Conservation (phyloP, 2,113 vertebrate genomes). For the Centropus unirufus region DNA sequence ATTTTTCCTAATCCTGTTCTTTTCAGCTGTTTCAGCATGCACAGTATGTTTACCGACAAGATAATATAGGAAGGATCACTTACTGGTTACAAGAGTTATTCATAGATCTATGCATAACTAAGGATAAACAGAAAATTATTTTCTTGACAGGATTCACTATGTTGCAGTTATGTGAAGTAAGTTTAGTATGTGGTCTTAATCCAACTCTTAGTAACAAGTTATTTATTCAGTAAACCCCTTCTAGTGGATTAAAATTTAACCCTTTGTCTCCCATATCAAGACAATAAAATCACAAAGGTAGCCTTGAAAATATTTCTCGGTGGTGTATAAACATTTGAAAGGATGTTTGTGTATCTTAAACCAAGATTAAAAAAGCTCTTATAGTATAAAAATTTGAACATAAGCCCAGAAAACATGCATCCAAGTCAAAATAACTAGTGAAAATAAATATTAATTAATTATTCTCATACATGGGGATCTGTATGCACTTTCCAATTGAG, state of each 20-base stretch:
- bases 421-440: background rate
- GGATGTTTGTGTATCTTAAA: background rate
- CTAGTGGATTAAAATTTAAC: slow-evolving; percentile 45
- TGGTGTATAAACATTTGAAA: background rate
- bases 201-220: background rate
- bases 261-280: background rate
- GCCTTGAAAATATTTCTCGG: background rate
- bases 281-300: slow-evolving; percentile 17
- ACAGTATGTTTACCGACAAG: slow-evolving; percentile 14
- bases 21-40: slow-evolving; percentile 53
- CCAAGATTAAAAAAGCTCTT: background rate
- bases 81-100: slow-evolving; percentile 35
- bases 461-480: background rate
- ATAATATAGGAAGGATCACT: slow-evolving; percentile 29
- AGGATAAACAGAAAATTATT: slow-evolving; percentile 55
- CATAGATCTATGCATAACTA: background rate
- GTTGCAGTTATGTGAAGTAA: background rate
- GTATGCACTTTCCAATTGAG: background rate
- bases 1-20: slow-evolving; percentile 51
- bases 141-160: slow-evolving; percentile 15
- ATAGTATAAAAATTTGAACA: background rate
- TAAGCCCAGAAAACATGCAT: background rate
- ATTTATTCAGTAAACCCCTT: slow-evolving; percentile 46
- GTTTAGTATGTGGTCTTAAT: slow-evolving; percentile 29
- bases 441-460: background rate